Evolutionary conservation across 37 sponge, comb jelly and placozoan species (phyloP).

Genomic region (Diacarnus erythraeanus): DNA sequence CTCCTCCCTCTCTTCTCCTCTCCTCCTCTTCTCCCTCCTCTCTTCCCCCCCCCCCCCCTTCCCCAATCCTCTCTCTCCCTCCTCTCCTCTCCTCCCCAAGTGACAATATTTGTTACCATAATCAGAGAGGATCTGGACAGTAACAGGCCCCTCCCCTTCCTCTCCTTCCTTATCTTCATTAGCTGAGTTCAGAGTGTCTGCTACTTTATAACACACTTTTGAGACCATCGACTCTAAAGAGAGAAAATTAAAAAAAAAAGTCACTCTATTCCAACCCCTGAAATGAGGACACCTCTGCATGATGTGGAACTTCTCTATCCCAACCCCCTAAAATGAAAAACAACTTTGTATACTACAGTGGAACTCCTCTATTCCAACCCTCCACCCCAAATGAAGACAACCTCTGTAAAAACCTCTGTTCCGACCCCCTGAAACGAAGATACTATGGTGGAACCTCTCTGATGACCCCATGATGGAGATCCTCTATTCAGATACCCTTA

Average conservation of each 20-base stretch:
- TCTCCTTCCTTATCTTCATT: slow-evolving; percentile 10
- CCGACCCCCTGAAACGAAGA: too few relatives aligned
- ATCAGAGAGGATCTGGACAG: background rate
- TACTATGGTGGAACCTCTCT: too few relatives aligned
- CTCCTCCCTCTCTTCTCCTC: background rate
- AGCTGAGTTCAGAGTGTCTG: slow-evolving; percentile 30
- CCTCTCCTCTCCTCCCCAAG: background rate
- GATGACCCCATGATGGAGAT: too few relatives aligned
- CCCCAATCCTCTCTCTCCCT: too few relatives aligned
- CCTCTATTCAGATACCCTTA: too few relatives aligned
- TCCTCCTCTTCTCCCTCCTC: background rate
- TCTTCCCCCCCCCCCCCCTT: background rate
- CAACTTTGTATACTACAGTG: background rate
- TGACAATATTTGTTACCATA: too few relatives aligned
- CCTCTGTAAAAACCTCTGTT: too few relatives aligned
- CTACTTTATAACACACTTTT: slow-evolving; percentile 10
- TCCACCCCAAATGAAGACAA: too few relatives aligned
- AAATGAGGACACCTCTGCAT: background rate
- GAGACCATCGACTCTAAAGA: slow-evolving; percentile 10
- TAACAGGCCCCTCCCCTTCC: slow-evolving; percentile 4
- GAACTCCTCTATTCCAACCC: background rate
- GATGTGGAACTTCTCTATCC: background rate
- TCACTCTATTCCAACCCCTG: background rate
- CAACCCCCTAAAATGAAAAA: too few relatives aligned
- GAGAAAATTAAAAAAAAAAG: background rate